These are phyloP conservation scores for Aricia agestis DNA, from an alignment of 1,140 invertebrate species.

Conservation along the genomic window DNA sequence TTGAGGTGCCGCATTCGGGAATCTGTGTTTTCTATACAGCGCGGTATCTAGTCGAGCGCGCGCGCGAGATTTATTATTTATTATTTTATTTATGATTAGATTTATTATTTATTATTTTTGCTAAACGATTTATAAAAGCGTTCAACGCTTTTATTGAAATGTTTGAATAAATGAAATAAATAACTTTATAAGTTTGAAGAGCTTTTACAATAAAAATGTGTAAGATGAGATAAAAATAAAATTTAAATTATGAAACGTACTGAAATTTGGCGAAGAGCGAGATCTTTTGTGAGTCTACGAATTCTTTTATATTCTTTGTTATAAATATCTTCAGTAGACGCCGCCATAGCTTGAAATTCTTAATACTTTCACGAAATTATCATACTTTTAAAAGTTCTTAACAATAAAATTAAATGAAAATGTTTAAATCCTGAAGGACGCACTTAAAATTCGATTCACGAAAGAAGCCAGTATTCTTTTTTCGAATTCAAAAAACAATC, in stretches of 20 bases:
- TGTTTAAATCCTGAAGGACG: background rate
- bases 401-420: no score
- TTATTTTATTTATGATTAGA: no score
- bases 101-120: no score
- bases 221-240: background rate
- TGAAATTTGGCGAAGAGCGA: conserved; percentile 77
- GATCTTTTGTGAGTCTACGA: conserved; percentile 79
- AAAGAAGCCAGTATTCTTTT: conserved; percentile 4
- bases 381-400: background rate
- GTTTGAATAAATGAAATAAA: no score
- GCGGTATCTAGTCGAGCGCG: no score
- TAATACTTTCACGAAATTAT: conserved; percentile 16
- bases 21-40: no score
- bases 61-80: no score
- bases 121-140: no score
- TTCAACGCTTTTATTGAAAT: no score
- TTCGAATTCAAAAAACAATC: background rate
- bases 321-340: conserved; percentile 75
- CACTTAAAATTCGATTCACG: background rate
- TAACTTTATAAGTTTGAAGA: background rate
- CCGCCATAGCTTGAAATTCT: conserved; percentile 35
- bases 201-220: background rate
- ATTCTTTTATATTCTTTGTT: conserved; percentile 80
- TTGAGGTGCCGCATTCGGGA: no score
- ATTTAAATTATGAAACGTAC: conserved; percentile 65